Evolutionary conservation across 1,140 invertebrate genomes (phyloP), one percentile per base, ranked within the genome.

Genomic region (Arion vulgaris): DNA sequence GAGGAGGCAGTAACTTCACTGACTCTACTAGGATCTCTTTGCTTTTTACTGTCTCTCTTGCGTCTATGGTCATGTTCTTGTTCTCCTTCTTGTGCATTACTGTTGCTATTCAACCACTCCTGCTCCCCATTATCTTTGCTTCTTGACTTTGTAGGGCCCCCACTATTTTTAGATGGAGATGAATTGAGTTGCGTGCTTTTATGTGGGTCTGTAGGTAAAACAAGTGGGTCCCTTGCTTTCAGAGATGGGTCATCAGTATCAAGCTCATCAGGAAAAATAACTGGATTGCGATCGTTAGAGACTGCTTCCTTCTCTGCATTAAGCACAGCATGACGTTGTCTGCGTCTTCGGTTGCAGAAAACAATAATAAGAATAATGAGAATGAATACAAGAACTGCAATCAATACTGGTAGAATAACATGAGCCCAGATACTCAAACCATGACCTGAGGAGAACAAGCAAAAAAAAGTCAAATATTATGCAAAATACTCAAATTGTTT

Each of bases 211-310:
- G 82, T 57, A 19, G 86, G 84, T 38, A 88, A 69, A 26, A 87
- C 80, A 19, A 85, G 38, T 11, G 87, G 84, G 13, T 77, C 51
- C 71, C 84, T 86, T 0, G 87, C 81, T 57, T 85, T 83, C 19
- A 86, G 76, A 36, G 69, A 75, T n/a, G 82, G 71, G 69, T 87
- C 88, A 28, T 85, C 80, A 68, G 73, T 82, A 53, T 87, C 87
- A 9, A 87, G 45, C 73, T 89, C 88, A 17, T 87, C 85, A 28
- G 86, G 86, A 49, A 89, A 86, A 26, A 89, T 85, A 34, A 89
- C 84, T 49, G 88, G 88, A 28, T 87, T 83, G 26, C 87, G 74
- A 73, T 89, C 86, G 62, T 89, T 85, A 28, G 84, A 78, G 45
- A 89, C 86, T 1, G 84, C 75, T 13, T 85, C 84, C 53, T 87